A percentile compares a stretch with the other conserved stretches of the same genome.
phyloP scores from a whole-genome alignment of 2,888 invertebrate species.

The Melipona bicolor region DNA sequence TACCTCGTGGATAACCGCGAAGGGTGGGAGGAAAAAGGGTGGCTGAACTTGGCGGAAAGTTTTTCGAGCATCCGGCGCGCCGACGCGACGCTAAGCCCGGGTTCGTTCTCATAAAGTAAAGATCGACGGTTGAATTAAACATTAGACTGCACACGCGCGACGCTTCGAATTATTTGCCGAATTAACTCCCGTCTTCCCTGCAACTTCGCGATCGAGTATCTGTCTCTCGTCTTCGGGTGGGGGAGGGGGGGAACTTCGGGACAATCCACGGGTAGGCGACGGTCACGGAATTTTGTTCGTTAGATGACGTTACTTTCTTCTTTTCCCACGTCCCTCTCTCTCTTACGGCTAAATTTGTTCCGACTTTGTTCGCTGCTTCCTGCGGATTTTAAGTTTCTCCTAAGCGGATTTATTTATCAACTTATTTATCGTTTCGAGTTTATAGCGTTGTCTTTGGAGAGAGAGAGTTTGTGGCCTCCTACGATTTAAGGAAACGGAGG shows the following conservation, averaged over 20 bases:
- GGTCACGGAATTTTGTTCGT: neutral
- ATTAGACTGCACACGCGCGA: constrained; percentile 53
- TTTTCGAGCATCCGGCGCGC: constrained; percentile 64
- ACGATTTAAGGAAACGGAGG: neutral
- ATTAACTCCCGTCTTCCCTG: constrained; percentile 40
- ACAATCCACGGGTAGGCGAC: neutral
- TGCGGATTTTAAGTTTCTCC: neutral
- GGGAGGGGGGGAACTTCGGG: too few relatives aligned
- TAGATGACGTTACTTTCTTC: neutral
- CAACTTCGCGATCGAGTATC: neutral
- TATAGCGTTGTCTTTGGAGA: neutral
- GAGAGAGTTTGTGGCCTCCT: neutral
- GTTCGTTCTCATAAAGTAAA: constrained; percentile 71
- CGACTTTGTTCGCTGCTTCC: neutral
- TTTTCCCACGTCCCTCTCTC: neutral
- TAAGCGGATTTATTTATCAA: neutral
- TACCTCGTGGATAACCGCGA: constrained; percentile 73
- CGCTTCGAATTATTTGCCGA: constrained; percentile 50
- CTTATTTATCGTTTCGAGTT: neutral
- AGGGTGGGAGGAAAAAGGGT: constrained; percentile 52
- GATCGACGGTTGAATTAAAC: constrained; percentile 71
- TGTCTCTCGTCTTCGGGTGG: neutral
- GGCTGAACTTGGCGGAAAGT: constrained; percentile 68
- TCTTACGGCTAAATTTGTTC: neutral
- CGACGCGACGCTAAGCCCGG: constrained; percentile 63